These are phyloP conservation scores for Alectura lathami DNA, from an alignment of 2,113 vertebrate genomes.

Conservation along the genomic window DNA sequence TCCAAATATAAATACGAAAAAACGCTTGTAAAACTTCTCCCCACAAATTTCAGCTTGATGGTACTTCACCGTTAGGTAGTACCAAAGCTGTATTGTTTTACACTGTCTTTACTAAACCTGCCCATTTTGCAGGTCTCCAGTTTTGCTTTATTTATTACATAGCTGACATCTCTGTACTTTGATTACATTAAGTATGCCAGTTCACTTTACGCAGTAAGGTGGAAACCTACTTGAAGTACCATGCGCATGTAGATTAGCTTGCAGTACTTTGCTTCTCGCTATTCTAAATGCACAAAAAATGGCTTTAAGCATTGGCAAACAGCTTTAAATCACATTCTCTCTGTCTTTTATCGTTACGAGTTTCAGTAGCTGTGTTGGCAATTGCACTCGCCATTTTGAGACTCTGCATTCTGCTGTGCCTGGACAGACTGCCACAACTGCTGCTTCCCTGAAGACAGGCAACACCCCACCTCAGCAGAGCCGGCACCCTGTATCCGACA, in stretches of 20 bases:
- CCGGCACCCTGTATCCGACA: neutral
- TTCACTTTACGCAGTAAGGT: neutral
- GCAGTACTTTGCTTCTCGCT: neutral
- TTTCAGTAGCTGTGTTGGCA: neutral
- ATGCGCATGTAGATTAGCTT: neutral
- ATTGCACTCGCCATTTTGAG: neutral
- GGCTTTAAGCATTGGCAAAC: neutral
- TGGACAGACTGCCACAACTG: neutral
- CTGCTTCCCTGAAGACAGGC: neutral
- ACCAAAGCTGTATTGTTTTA: neutral
- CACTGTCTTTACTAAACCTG: neutral
- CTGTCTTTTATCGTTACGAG: neutral
- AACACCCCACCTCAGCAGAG: neutral
- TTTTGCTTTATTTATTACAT: neutral
- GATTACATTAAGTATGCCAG: neutral
- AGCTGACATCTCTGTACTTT: neutral
- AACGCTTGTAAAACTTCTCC: neutral
- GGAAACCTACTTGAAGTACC: neutral
- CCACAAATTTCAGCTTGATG: neutral
- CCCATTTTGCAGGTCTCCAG: neutral
- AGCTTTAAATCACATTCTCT: neutral
- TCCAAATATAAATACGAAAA: neutral
- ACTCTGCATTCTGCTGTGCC: neutral
- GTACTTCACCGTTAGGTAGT: neutral
- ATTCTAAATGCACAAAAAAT: neutral